phyloP scores from a whole-genome alignment of 1,140 invertebrate genomes.

The Potamilus streckersoni region DNA sequence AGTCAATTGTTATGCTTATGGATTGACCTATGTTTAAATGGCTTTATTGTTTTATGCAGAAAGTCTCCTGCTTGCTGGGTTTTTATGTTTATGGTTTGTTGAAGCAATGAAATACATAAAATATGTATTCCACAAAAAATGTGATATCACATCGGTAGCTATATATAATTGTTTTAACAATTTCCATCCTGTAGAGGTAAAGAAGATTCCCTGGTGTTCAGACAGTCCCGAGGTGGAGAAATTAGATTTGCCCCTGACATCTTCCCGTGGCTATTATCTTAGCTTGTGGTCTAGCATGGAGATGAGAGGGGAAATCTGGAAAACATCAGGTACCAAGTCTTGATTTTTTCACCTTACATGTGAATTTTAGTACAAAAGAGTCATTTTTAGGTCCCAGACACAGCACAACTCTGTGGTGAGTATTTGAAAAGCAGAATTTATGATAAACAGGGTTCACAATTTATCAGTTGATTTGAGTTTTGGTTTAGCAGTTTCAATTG shows the following conservation, averaged over 20 bases:
- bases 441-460: background rate
- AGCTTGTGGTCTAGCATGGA: slow-evolving; percentile 38
- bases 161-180: background rate
- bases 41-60: background rate
- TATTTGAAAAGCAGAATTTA: background rate
- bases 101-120: background rate
- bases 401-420: background rate
- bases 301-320: slow-evolving; percentile 15
- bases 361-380: background rate
- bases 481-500: no score
- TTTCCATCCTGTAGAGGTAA: slow-evolving; percentile 5
- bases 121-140: background rate
- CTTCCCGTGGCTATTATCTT: slow-evolving; percentile 31
- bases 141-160: background rate
- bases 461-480: background rate
- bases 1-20: no score
- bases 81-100: background rate
- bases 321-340: slow-evolving; percentile 17
- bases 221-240: slow-evolving; percentile 15
- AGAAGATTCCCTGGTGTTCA: slow-evolving; percentile 12
- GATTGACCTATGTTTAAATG: background rate
- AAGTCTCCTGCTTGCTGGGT: background rate
- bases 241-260: slow-evolving; percentile 30
- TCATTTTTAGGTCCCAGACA: background rate
- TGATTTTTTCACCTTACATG: background rate